Evolutionary conservation across 2,888 invertebrate species (phyloP).

Genomic region (Rhagonycha lutea): DNA sequence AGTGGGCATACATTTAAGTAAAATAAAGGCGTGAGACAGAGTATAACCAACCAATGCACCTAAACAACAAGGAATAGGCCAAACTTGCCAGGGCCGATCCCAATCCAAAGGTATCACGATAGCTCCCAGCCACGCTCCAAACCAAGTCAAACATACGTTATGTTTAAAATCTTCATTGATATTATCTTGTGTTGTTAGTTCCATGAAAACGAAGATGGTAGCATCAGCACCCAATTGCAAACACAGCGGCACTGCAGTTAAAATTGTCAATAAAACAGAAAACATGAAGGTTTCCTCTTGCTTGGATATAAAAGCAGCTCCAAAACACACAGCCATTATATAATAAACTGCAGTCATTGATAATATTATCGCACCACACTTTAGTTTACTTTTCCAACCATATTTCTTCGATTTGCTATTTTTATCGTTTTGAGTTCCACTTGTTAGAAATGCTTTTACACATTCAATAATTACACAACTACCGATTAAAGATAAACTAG

Average conservation of each 20-base stretch:
- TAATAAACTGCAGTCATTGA: constrained; percentile 61
- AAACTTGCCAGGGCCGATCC: constrained; percentile 87
- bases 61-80: constrained; percentile 74
- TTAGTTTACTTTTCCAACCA: constrained; percentile 41
- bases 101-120: constrained; percentile 88
- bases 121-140: constrained; percentile 85
- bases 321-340: constrained; percentile 66
- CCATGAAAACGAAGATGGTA: constrained; percentile 60
- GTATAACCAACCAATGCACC: constrained; percentile 70
- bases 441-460: background rate
- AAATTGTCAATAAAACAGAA: constrained; percentile 62
- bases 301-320: constrained; percentile 66
- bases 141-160: constrained; percentile 62
- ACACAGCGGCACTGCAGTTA: constrained; percentile 67
- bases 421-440: background rate
- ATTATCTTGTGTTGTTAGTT: constrained; percentile 58
- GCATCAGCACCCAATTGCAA: constrained; percentile 65
- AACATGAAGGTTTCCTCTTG: constrained; percentile 72
- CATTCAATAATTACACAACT: background rate
- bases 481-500: background rate
- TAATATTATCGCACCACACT: constrained; percentile 56
- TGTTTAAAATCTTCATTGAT: constrained; percentile 63
- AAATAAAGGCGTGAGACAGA: constrained; percentile 33
- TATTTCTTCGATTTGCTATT: constrained; percentile 40
- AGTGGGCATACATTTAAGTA: background rate